A percentile compares a stretch with the other conserved stretches of the same genome.
Conservation (phyloP, 2,888 invertebrate genomes). For the Erebia aethiops region DNA sequence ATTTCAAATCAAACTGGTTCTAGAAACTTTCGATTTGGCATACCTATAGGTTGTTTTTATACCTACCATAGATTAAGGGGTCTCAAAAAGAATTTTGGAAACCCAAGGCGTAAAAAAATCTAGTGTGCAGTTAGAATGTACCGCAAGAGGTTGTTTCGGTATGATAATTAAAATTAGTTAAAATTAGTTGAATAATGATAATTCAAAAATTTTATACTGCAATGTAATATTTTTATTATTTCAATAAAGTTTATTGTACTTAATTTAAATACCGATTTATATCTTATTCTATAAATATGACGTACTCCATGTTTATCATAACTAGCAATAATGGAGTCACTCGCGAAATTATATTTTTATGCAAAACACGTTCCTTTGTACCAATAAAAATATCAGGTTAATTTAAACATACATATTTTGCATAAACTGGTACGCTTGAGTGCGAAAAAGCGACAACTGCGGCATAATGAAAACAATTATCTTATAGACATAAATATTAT, state of each 20-base stretch:
- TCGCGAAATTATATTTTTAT: conserved; percentile 24
- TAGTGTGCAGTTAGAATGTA: too few relatives aligned
- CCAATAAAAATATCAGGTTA: conserved; percentile 24
- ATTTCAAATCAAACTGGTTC: too few relatives aligned
- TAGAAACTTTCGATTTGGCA: too few relatives aligned
- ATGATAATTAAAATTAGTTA: too few relatives aligned
- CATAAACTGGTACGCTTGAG: conserved; percentile 24
- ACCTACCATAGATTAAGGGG: too few relatives aligned
- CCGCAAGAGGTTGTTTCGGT: too few relatives aligned
- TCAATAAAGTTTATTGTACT: background rate
- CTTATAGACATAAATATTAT: conserved; percentile 35
- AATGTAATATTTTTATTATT: too few relatives aligned
- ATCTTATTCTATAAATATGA: background rate
- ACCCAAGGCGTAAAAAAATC: too few relatives aligned
- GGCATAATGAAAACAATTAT: conserved; percentile 31
- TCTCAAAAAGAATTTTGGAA: too few relatives aligned
- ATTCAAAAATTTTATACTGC: too few relatives aligned
- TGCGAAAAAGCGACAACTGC: conserved; percentile 29
- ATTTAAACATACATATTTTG: conserved; percentile 29
- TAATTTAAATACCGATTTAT: background rate
- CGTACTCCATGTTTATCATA: background rate
- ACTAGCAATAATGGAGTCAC: conserved; percentile 3
- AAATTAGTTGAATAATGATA: too few relatives aligned
- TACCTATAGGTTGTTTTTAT: too few relatives aligned
- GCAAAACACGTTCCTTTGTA: conserved; percentile 9